A percentile compares a stretch with the other conserved stretches of the same genome.
phyloP scores from a whole-genome alignment of 1,140 invertebrate genomes.

The Pachyrhynchus sulphureomaculatus region DNA sequence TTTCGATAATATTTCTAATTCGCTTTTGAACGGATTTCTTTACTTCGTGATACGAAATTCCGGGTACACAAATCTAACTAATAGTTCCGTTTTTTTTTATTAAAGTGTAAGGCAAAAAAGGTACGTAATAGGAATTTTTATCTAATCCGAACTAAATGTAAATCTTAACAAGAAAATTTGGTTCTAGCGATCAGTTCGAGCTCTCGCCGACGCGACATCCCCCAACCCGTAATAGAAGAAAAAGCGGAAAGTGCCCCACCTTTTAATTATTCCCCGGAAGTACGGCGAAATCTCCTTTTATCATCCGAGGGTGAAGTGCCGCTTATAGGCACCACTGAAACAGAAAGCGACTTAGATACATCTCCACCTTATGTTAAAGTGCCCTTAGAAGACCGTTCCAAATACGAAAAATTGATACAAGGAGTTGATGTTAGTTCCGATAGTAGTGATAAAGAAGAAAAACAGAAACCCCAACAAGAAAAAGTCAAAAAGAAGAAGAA shows the following conservation, averaged over 20 bases:
- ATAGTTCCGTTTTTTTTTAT: too few species aligned
- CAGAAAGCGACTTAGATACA: conserved; percentile 45
- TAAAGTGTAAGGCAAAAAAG: too few species aligned
- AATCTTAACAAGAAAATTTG: too few species aligned
- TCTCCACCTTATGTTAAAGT: conserved; percentile 63
- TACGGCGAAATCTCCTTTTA: not conserved
- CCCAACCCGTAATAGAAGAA: conserved; percentile 30
- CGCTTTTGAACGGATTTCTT: too few species aligned
- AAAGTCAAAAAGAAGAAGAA: conserved; percentile 42
- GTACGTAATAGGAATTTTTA: too few species aligned
- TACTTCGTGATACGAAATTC: too few species aligned
- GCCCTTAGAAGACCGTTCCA: conserved; percentile 72
- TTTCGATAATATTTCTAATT: too few species aligned
- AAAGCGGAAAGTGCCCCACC: conserved; percentile 6
- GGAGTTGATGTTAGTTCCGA: conserved; percentile 61
- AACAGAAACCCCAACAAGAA: conserved; percentile 39
- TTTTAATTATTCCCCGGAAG: conserved; percentile 28
- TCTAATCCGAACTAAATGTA: too few species aligned
- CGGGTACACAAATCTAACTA: too few species aligned
- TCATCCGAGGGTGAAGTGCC: conserved; percentile 43
- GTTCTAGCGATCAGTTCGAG: too few species aligned
- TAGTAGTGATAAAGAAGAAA: conserved; percentile 54
- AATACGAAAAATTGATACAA: conserved; percentile 73
- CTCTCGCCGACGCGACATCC: conserved; percentile 12
- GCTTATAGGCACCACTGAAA: conserved; percentile 39